Conservation (phyloP, 2,113 vertebrate species). For the Passer montanus region DNA sequence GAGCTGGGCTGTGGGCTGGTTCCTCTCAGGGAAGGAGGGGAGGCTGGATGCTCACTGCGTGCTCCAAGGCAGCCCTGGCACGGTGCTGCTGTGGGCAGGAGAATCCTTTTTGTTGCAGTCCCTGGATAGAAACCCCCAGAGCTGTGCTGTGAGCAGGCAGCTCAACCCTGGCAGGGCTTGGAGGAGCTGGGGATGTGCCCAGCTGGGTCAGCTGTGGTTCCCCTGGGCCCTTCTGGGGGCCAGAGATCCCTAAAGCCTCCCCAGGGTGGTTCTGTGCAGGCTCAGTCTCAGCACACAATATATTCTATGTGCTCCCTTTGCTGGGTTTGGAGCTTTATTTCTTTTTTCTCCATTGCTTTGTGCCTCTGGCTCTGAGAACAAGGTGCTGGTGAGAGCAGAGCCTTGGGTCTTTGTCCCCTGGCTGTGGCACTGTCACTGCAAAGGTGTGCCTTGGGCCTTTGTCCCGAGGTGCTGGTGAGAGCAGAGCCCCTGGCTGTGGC, state of each 20-base stretch:
- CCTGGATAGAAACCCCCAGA: not conserved
- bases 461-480: too few species aligned
- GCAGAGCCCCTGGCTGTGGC: too few species aligned
- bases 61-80: not conserved
- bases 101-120: not conserved
- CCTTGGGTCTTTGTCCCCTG: not conserved
- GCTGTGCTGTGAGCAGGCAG: not conserved
- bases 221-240: not conserved
- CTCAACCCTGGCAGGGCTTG: not conserved
- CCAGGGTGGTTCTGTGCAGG: not conserved
- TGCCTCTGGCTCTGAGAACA: not conserved
- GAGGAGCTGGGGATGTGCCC: not conserved
- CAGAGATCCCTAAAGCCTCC: rapidly evolving
- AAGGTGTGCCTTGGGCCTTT: not conserved
- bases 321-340: not conserved
- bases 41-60: not conserved
- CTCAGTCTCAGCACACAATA: not conserved
- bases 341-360: not conserved
- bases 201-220: not conserved
- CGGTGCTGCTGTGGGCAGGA: not conserved
- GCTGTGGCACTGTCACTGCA: not conserved
- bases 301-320: not conserved
- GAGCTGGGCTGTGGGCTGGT: not conserved
- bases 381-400: not conserved
- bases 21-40: not conserved